Evolutionary conservation across 2,888 invertebrate genomes (phyloP).

Genomic region (Habrosyne pyritoides): DNA sequence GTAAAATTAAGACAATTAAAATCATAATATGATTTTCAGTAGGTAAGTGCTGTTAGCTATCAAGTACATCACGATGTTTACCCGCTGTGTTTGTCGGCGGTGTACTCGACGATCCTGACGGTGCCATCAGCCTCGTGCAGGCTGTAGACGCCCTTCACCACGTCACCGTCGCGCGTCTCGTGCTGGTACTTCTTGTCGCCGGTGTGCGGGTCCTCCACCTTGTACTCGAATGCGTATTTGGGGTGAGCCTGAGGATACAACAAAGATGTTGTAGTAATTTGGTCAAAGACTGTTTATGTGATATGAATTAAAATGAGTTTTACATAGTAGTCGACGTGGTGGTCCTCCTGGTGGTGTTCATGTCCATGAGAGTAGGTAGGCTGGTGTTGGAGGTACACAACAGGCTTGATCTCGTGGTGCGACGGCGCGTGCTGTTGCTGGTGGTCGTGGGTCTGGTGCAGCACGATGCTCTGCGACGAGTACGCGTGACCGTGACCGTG

Average conservation of each 20-base stretch:
- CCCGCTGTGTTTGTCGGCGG: conserved; percentile 62
- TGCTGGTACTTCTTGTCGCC: conserved; percentile 61
- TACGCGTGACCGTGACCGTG: conserved; percentile 43
- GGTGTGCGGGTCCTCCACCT: conserved; percentile 57
- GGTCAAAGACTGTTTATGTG: not conserved
- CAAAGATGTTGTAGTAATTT: not conserved
- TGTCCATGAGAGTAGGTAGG: conserved; percentile 30
- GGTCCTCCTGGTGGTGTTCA: conserved; percentile 19
- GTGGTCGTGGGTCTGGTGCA: conserved; percentile 39
- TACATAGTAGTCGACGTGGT: conserved; percentile 32
- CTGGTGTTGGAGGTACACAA: conserved; percentile 10
- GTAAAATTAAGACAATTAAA: conserved; percentile 13
- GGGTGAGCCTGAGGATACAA: conserved; percentile 35
- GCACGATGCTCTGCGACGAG: conserved; percentile 49
- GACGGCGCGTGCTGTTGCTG: conserved; percentile 15
- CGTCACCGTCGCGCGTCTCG: conserved; percentile 53
- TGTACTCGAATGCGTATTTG: conserved; percentile 37
- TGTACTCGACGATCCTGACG: conserved; percentile 69
- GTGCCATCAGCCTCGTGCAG: conserved; percentile 68
- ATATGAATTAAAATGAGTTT: conserved; percentile 9
- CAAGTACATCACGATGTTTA: conserved; percentile 16
- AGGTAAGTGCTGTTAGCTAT: not conserved
- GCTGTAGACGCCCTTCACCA: conserved; percentile 51
- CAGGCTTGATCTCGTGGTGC: conserved; percentile 19
- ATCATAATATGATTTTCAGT: not conserved